Percentiles rank a stretch among this genome's conserved stretches.
These are phyloP conservation scores for Apantesis nais DNA, from an alignment of 2,888 invertebrate species.

Conservation along the genomic window DNA sequence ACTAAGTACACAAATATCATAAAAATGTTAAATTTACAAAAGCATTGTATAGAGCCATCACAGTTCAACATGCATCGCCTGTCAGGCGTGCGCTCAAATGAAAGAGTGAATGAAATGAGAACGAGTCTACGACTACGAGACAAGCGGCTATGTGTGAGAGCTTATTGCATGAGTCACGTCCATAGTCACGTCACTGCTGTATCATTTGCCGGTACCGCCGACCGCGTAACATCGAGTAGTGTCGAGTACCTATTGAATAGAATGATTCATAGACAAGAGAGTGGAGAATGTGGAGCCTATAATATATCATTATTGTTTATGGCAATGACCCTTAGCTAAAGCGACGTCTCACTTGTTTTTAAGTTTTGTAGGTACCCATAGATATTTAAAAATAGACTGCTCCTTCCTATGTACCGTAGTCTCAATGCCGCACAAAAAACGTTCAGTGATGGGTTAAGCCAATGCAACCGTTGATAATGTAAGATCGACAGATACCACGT, in stretches of 20 bases:
- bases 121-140: conserved; percentile 28
- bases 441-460: too few relatives aligned
- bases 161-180: conserved; percentile 5
- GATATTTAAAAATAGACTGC: too few relatives aligned
- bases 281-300: too few relatives aligned
- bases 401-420: too few relatives aligned
- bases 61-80: conserved; percentile 79
- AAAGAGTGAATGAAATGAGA: conserved; percentile 53
- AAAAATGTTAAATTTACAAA: conserved; percentile 82
- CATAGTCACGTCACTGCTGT: conserved; percentile 23
- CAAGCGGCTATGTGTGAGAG: conserved; percentile 12
- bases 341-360: too few relatives aligned
- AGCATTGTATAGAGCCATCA: conserved; percentile 79
- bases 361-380: too few relatives aligned
- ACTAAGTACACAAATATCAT: conserved; percentile 80
- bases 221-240: conserved; percentile 23
- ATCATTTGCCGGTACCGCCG: too few relatives aligned
- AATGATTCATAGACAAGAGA: conserved; percentile 27
- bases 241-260: conserved; percentile 43
- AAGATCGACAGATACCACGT: too few relatives aligned
- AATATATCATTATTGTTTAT: too few relatives aligned
- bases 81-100: conserved; percentile 79
- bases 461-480: too few relatives aligned
- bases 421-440: too few relatives aligned
- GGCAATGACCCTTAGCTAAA: neutral